A percentile compares a stretch with the other conserved stretches of the same genome.
Conservation (phyloP, 1,140 invertebrate species). For the Steinernema feltiae region DNA sequence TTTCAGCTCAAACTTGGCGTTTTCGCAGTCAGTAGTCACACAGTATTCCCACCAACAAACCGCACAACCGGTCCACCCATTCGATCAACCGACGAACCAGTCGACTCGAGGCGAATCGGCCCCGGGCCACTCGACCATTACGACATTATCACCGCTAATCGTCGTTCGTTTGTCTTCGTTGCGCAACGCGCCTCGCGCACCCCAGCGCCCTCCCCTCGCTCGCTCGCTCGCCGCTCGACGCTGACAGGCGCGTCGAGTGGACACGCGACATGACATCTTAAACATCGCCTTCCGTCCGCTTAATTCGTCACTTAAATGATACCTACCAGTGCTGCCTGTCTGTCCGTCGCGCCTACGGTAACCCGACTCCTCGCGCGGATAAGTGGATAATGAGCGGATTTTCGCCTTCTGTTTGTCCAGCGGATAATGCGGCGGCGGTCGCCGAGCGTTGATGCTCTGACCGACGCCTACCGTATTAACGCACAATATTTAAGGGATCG, state of each 20-base stretch:
- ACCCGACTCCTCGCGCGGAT: not conserved
- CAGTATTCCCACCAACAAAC: no score
- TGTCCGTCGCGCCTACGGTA: not conserved
- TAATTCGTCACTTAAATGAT: not conserved
- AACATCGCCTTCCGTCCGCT: not conserved
- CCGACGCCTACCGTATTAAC: not conserved
- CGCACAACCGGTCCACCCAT: not conserved
- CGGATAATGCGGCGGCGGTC: not conserved
- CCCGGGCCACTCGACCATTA: not conserved
- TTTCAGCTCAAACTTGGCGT: not conserved
- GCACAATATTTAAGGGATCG: slow-evolving; percentile 15
- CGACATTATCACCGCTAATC: not conserved
- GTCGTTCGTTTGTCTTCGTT: not conserved
- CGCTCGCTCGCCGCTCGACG: not conserved
- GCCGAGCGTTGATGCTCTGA: not conserved
- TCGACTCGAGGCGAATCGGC: not conserved
- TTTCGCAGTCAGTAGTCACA: not conserved
- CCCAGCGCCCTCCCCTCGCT: not conserved
- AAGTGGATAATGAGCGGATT: slow-evolving; percentile 15
- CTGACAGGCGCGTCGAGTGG: not conserved
- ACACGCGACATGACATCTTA: not conserved
- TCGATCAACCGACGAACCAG: not conserved
- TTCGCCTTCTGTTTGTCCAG: slow-evolving; percentile 10
- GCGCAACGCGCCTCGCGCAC: not conserved
- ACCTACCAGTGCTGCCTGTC: not conserved